Base-by-base conservation (phyloP, 2,888 invertebrate genomes). In the Andricus curvator region DNA sequence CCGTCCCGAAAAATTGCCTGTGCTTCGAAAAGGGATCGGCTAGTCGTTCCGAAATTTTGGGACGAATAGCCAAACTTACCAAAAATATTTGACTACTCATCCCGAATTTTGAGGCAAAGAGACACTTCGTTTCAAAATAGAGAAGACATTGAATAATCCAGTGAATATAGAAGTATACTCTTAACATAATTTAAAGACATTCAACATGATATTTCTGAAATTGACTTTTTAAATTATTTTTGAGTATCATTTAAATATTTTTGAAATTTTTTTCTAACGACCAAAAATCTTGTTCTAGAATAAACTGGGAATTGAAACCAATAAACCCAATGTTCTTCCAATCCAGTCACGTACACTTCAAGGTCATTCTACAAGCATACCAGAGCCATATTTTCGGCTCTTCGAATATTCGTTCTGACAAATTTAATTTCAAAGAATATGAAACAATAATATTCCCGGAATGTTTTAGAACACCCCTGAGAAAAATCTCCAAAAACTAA, bases 301-400 rank as follows among this genome's bases (percentile, higher is more conserved):
- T 56, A n/a, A 15, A 56, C 44, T 41, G 37, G 60, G 29, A 78
- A 78, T 78, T 78, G 29, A 64, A 62, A 60, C 64, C 68, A 78
- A 78, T 79, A 74, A 79, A 79, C 9, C 22, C 77, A 56, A 29
- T 44, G 17, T 51, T 37, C 60, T 5, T 29, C 70, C 15, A 64
- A 64, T 20, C 66, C 65, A 77, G 67, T 70, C 79, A 78, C 78
- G 70, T 64, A 81, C 74, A 79, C 83, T 81, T 80, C 88, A 89
- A 90, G 90, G 90, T 88, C 89, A 87, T 84, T 83, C 86, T 88
- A 88, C 86, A 85, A 88, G 25, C 64, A 64, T 64, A 25, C 6
- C 25, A 64, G 8, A 17, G 22, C 3, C 20, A 33, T 22, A 60
- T 60, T 74, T 56, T 56, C 11, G 20, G 51, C 25, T 33, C 62